phyloP scores from a whole-genome alignment of 2,113 vertebrate genomes.

The Labeo catla region DNA sequence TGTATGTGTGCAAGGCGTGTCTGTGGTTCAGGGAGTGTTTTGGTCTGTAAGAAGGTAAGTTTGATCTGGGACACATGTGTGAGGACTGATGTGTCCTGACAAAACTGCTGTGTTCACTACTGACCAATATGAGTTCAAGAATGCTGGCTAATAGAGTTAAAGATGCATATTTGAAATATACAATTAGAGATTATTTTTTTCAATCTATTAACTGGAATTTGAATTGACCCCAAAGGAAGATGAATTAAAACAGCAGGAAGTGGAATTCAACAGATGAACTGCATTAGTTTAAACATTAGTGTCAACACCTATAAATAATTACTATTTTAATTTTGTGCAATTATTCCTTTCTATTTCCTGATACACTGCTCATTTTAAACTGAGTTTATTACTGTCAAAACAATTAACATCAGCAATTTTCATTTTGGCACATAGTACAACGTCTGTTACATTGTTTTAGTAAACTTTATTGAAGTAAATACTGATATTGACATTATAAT shows the following conservation, averaged over 20 bases:
- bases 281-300: not conserved
- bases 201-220: not conserved
- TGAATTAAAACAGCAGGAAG: not conserved
- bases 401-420: not conserved
- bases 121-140: not conserved
- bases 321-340: not conserved
- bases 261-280: not conserved
- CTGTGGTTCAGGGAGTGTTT: slow-evolving; percentile 51
- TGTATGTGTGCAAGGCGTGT: slow-evolving; percentile 48
- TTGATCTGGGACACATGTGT: slow-evolving; percentile 8
- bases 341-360: not conserved
- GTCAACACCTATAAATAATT: not conserved
- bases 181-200: not conserved
- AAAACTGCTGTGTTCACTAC: not conserved
- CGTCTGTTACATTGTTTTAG: not conserved
- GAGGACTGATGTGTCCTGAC: slow-evolving; percentile 2
- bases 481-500: not conserved
- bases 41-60: slow-evolving; percentile 31
- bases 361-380: not conserved
- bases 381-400: not conserved
- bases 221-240: not conserved
- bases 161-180: not conserved
- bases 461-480: not conserved
- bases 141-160: not conserved
- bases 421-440: not conserved